These are phyloP conservation scores for Apoderus coryli DNA, from an alignment of 2,888 invertebrate species.

Conservation along the genomic window DNA sequence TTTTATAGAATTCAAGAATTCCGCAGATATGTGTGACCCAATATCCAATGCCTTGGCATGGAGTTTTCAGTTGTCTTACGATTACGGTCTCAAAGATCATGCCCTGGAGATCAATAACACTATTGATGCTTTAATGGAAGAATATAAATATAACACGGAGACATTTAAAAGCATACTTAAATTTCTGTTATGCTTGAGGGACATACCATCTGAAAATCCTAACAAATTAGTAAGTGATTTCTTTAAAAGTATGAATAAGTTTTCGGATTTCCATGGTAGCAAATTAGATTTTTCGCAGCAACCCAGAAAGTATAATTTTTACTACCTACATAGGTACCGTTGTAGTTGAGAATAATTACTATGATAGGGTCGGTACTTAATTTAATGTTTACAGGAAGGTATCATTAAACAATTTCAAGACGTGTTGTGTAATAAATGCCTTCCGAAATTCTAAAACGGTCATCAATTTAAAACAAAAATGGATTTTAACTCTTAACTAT, in stretches of 20 bases:
- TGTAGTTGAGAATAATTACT: too few relatives aligned
- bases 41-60: constrained; percentile 26
- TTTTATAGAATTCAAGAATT: constrained; percentile 19
- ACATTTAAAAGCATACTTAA: constrained; percentile 18
- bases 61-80: constrained; percentile 24
- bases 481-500: too few relatives aligned
- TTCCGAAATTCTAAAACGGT: too few relatives aligned
- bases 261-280: background rate
- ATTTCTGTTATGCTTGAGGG: constrained; percentile 21
- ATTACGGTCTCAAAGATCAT: constrained; percentile 22
- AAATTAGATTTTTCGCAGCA: too few relatives aligned
- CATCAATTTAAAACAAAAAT: too few relatives aligned
- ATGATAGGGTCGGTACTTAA: background rate
- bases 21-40: constrained; percentile 24
- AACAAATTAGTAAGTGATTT: constrained; percentile 18
- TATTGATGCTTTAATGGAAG: constrained; percentile 17
- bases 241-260: too few relatives aligned
- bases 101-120: constrained; percentile 21
- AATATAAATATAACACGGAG: constrained; percentile 16
- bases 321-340: too few relatives aligned
- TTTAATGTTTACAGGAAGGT: background rate
- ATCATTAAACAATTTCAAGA: too few relatives aligned
- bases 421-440: too few relatives aligned
- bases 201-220: constrained; percentile 20
- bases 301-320: too few relatives aligned